These are phyloP conservation scores for Palythoa caribaeorum DNA, from an alignment of 92 coral and sea anemone species.

Conservation along the genomic window DNA sequence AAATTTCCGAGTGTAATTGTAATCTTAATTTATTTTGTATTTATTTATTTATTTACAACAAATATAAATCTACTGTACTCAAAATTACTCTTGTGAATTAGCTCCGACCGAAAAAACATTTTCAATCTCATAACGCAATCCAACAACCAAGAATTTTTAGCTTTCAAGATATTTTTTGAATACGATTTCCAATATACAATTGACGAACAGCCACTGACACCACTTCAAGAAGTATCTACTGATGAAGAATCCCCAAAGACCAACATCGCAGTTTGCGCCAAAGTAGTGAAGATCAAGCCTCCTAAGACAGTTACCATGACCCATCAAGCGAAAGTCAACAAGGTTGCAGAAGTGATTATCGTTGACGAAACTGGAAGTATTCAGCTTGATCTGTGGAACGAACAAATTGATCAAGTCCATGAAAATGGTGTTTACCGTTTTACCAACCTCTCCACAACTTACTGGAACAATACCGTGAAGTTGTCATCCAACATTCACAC, in stretches of 20 bases:
- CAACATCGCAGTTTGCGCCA: constrained; percentile 59
- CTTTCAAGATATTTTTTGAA: too few species aligned
- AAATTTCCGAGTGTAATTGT: too few species aligned
- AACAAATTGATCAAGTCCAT: constrained; percentile 57
- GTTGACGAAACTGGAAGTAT: constrained; percentile 58
- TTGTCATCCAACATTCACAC: constrained; percentile 69
- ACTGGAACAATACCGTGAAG: constrained; percentile 68
- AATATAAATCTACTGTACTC: too few species aligned
- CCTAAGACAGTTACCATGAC: constrained; percentile 58
- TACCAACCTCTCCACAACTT: constrained; percentile 65
- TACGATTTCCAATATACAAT: constrained; percentile 45
- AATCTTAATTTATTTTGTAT: too few species aligned
- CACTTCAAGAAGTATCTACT: constrained; percentile 17
- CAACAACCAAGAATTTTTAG: too few species aligned
- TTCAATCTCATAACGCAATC: too few species aligned
- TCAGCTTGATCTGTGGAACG: constrained; percentile 68
- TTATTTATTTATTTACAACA: too few species aligned
- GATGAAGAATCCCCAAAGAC: constrained; percentile 18
- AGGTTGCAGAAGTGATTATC: constrained; percentile 50
- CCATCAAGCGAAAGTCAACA: constrained; percentile 43
- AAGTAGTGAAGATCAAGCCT: constrained; percentile 53
- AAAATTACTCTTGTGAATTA: too few species aligned
- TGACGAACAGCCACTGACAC: constrained; percentile 10
- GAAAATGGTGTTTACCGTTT: constrained; percentile 66
- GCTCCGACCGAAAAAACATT: too few species aligned